Evolutionary conservation across 2,888 invertebrate genomes (phyloP).

Genomic region (Troilus luridus): DNA sequence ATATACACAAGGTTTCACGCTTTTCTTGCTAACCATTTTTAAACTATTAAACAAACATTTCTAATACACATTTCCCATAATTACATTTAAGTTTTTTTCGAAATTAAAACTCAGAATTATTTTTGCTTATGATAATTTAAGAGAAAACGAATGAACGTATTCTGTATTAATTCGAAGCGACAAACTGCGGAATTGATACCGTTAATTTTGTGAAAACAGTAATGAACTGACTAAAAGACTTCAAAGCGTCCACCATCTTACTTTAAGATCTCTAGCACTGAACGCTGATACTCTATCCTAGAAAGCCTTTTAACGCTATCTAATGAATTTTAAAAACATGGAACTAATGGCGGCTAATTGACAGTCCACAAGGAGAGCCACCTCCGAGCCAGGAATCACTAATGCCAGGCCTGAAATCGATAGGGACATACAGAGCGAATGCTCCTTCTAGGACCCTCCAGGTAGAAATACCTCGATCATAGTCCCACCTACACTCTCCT

Average conservation of each 20-base stretch:
- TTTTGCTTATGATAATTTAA: too few relatives aligned
- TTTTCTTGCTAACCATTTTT: too few relatives aligned
- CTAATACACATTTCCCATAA: too few relatives aligned
- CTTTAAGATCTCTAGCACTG: background rate
- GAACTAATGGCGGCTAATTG: slow-evolving; percentile 10
- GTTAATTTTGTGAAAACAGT: too few relatives aligned
- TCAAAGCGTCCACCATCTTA: background rate
- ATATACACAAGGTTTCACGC: too few relatives aligned
- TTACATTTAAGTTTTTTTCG: too few relatives aligned
- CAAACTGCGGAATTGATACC: too few relatives aligned
- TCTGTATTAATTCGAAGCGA: too few relatives aligned
- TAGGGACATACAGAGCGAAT: background rate
- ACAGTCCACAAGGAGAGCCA: background rate
- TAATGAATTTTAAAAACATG: slow-evolving; percentile 28
- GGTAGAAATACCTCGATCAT: slow-evolving; percentile 34
- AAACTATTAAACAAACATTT: too few relatives aligned
- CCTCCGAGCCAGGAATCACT: slow-evolving; percentile 7
- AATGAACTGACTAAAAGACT: background rate
- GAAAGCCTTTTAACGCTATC: background rate
- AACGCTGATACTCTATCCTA: background rate
- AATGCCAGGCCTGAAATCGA: background rate
- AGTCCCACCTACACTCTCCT: slow-evolving; percentile 24
- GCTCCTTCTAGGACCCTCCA: slow-evolving; percentile 16
- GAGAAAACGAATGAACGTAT: too few relatives aligned
- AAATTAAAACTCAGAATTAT: too few relatives aligned